A percentile compares a stretch with the other conserved stretches of the same genome.
phyloP scores from a whole-genome alignment of 2,113 vertebrate genomes.

The Lycaon pictus region DNA sequence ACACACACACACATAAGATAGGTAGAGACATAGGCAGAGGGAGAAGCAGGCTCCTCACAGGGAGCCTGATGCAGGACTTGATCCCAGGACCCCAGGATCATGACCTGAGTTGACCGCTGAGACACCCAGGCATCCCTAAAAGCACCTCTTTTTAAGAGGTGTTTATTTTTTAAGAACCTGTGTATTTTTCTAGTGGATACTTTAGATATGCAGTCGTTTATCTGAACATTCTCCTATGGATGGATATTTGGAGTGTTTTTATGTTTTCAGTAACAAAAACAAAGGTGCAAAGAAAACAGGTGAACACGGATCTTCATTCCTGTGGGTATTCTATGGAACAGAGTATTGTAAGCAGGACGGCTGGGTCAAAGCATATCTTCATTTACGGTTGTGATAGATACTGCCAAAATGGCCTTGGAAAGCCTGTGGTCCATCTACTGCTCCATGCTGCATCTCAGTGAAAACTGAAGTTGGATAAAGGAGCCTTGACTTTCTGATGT shows the following conservation, averaged over 20 bases:
- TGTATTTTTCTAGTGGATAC: neutral
- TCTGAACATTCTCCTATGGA: neutral
- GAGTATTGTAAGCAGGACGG: neutral
- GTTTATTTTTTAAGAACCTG: neutral
- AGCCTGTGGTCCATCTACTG: neutral
- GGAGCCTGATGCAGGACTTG: too few relatives aligned
- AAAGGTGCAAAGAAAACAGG: constrained; percentile 26
- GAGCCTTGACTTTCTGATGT: neutral
- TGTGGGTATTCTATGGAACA: neutral
- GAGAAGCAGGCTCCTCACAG: too few relatives aligned
- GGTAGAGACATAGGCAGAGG: too few relatives aligned
- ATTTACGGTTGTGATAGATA: neutral
- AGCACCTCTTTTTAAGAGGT: neutral
- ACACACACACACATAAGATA: too few relatives aligned
- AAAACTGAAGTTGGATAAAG: neutral
- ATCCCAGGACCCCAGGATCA: too few relatives aligned
- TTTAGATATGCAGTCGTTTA: neutral
- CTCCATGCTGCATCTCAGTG: neutral
- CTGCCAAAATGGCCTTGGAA: neutral
- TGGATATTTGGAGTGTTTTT: neutral
- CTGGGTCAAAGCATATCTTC: neutral
- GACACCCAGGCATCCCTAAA: neutral
- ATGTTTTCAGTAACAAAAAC: constrained; percentile 6
- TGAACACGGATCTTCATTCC: neutral
- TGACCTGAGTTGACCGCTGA: too few relatives aligned